Conservation (phyloP, 2,113 vertebrate genomes). For the Uropsilus gracilis region DNA sequence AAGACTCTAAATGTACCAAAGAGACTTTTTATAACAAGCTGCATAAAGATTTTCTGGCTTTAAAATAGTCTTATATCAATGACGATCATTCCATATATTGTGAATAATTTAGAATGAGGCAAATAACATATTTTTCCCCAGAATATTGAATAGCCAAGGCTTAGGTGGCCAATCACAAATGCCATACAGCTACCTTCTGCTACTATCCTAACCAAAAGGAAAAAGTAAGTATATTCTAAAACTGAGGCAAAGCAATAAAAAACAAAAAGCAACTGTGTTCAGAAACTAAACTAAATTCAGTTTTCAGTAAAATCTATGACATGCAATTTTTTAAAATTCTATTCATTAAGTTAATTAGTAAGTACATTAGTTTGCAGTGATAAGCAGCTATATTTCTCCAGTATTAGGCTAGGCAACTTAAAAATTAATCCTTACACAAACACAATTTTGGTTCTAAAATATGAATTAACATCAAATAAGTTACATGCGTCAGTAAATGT, state of each 20-base stretch:
- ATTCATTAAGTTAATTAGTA: conserved; percentile 71
- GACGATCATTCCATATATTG: conserved; percentile 17
- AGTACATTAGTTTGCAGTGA: conserved; percentile 76
- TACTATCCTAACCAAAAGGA: conserved; percentile 16
- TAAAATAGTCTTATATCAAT: conserved; percentile 41
- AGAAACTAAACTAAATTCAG: conserved; percentile 66
- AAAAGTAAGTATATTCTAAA: conserved; percentile 54
- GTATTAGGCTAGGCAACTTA: conserved; percentile 12
- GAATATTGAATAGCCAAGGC: conserved; percentile 11
- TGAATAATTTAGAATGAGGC: not conserved
- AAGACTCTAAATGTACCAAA: not conserved
- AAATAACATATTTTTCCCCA: conserved; percentile 52
- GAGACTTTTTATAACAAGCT: not conserved
- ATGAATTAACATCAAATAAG: conserved; percentile 35
- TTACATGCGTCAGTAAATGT: conserved; percentile 18
- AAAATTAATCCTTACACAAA: conserved; percentile 57
- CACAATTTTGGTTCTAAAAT: conserved; percentile 43
- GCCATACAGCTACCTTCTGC: not conserved
- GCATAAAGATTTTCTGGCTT: not conserved
- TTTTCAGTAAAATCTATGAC: conserved; percentile 56
- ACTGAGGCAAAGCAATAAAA: conserved; percentile 67
- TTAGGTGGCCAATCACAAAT: conserved; percentile 14
- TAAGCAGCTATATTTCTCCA: conserved; percentile 54
- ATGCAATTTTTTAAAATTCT: conserved; percentile 68
- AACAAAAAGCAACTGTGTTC: conserved; percentile 52